Percentiles rank a stretch among this genome's conserved stretches.
Conservation (phyloP, 2,888 invertebrate species). For the Mallateleia sp. region DNA sequence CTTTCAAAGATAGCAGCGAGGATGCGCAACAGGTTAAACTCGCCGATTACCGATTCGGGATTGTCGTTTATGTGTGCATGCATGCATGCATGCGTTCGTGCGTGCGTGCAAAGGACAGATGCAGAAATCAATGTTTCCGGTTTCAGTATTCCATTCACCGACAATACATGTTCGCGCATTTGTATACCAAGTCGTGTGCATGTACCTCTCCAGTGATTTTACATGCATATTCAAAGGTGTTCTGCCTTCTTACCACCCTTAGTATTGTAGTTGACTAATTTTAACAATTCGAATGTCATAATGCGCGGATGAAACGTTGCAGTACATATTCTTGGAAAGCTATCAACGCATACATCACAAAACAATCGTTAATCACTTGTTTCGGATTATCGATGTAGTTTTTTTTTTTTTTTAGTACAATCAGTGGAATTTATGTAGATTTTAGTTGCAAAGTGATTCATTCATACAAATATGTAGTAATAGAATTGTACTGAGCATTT, state of each 20-base stretch:
- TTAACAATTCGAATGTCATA: no score
- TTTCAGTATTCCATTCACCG: slow-evolving; percentile 36
- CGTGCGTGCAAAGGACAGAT: slow-evolving; percentile 47
- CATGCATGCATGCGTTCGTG: slow-evolving; percentile 47
- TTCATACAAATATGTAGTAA: no score
- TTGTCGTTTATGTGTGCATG: slow-evolving; percentile 71
- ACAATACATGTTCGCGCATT: slow-evolving; percentile 44
- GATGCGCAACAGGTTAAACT: slow-evolving; percentile 79
- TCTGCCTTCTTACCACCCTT: slow-evolving; percentile 5
- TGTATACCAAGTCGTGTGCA: slow-evolving; percentile 15
- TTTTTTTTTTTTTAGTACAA: no score
- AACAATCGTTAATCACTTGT: no score
- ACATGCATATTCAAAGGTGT: slow-evolving; percentile 13
- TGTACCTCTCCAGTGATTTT: slow-evolving; percentile 14
- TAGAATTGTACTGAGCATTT: no score
- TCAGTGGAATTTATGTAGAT: no score
- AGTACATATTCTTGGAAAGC: no score
- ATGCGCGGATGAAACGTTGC: no score
- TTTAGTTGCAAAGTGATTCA: no score
- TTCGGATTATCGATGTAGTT: no score
- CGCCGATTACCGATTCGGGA: slow-evolving; percentile 81
- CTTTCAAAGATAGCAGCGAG: slow-evolving; percentile 70
- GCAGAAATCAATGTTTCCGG: slow-evolving; percentile 72
- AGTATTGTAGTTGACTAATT: not conserved
- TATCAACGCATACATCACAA: no score